Conservation (phyloP, 2,113 vertebrate species). For the Steatornis caripensis region DNA sequence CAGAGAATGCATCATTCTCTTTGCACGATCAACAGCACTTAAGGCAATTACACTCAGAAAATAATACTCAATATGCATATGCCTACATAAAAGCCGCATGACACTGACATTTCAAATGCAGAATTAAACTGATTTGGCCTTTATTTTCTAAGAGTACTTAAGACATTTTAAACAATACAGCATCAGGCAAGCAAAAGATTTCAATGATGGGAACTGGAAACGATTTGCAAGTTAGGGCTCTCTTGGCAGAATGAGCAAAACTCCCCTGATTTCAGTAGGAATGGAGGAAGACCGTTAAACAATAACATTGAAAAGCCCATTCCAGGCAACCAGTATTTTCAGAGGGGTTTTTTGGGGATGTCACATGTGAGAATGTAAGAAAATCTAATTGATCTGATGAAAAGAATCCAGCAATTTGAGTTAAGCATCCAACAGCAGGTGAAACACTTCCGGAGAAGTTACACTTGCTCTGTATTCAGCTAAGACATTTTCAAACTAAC, state of each 20-base stretch:
- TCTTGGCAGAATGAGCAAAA: background rate
- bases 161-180: conserved; percentile 25
- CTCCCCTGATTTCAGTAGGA: background rate
- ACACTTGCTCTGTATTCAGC: background rate
- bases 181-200: background rate
- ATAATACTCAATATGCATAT: conserved; percentile 6
- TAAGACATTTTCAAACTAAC: conserved; percentile 3
- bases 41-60: conserved; percentile 26
- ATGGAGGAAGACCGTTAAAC: background rate
- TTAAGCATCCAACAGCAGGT: background rate
- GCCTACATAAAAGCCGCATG: conserved; percentile 43
- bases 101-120: conserved; percentile 27
- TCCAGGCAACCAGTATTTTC: background rate
- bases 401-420: background rate
- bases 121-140: conserved; percentile 35
- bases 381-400: background rate
- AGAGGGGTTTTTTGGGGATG: accelerated
- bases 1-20: conserved; percentile 21
- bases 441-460: background rate
- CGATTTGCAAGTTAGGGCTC: background rate
- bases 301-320: background rate
- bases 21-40: background rate
- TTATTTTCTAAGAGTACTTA: conserved; percentile 25
- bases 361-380: background rate
- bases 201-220: background rate